Percentiles rank a stretch among this genome's conserved stretches.
Conservation (phyloP, 2,113 vertebrate genomes). For the Carassius gibelio region DNA sequence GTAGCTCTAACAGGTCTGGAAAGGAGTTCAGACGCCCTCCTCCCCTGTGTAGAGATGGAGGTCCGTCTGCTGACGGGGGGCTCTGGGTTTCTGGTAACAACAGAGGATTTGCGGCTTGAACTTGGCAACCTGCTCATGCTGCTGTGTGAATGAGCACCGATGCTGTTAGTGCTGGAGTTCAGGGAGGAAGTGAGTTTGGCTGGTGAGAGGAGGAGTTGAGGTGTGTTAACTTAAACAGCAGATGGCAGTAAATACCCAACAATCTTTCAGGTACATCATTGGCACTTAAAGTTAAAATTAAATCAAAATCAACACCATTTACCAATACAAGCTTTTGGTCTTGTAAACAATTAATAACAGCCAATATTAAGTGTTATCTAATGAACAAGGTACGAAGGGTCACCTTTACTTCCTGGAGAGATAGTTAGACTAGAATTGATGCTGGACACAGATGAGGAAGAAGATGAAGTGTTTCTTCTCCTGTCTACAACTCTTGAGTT, state of each 20-base stretch:
- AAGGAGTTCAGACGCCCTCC: conserved; percentile 58
- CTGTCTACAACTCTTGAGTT: conserved; percentile 52
- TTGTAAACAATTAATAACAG: background rate
- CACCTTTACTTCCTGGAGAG: conserved; percentile 80
- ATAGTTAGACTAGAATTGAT: conserved; percentile 77
- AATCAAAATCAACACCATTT: background rate
- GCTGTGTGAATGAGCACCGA: conserved; percentile 54
- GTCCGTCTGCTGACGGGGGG: conserved; percentile 26
- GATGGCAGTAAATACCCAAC: background rate
- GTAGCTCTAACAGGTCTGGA: conserved; percentile 56
- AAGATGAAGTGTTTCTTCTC: conserved; percentile 72
- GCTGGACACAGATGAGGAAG: conserved; percentile 77
- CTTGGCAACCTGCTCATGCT: conserved; percentile 58
- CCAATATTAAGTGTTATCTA: background rate
- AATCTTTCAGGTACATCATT: background rate
- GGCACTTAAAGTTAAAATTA: background rate
- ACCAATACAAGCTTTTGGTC: background rate
- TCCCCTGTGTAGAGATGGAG: conserved; percentile 58
- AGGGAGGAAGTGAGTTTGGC: conserved; percentile 68
- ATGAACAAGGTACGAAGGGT: conserved; percentile 15
- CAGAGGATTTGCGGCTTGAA: conserved; percentile 57
- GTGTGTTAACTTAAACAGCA: background rate
- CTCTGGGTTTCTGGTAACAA: conserved; percentile 32
- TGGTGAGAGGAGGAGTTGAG: conserved; percentile 48
- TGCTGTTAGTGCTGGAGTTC: conserved; percentile 59